Conservation (phyloP, 2,888 invertebrate genomes). For the Byasa hedistus region DNA sequence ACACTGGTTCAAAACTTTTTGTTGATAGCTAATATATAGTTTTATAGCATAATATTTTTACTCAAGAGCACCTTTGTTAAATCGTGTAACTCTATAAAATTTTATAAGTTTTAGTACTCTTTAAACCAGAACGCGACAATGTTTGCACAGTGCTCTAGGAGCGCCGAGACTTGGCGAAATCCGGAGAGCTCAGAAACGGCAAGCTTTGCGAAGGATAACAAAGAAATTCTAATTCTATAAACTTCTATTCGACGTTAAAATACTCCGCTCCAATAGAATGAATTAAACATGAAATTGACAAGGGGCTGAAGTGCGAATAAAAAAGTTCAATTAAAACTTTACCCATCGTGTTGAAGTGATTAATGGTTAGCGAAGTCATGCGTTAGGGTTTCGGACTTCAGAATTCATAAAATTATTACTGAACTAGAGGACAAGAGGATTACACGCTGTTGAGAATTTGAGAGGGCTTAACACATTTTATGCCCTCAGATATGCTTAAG, state of each 20-base stretch:
- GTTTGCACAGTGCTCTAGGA: too few relatives aligned
- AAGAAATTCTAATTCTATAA: neutral
- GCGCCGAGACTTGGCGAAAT: too few relatives aligned
- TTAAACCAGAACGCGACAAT: too few relatives aligned
- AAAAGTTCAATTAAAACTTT: constrained; percentile 19
- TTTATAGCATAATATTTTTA: too few relatives aligned
- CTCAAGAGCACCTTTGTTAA: too few relatives aligned
- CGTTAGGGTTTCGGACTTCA: constrained; percentile 15
- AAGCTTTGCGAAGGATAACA: neutral
- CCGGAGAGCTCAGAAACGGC: neutral
- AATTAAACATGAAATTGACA: constrained; percentile 1
- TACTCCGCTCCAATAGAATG: neutral
- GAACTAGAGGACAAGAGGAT: neutral
- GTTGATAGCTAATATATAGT: too few relatives aligned
- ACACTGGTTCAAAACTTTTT: too few relatives aligned
- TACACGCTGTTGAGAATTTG: constrained; percentile 3
- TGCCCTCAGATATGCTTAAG: neutral
- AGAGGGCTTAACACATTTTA: constrained; percentile 6
- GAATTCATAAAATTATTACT: constrained; percentile 23
- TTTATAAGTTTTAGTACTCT: too few relatives aligned
- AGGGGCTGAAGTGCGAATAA: neutral
- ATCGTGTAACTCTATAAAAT: too few relatives aligned
- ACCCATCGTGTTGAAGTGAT: neutral
- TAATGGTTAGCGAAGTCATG: constrained; percentile 20
- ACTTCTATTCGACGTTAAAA: neutral